Base-by-base conservation (phyloP, 2,797 vertebrate genomes). In the Enteromius radiatus region DNA sequence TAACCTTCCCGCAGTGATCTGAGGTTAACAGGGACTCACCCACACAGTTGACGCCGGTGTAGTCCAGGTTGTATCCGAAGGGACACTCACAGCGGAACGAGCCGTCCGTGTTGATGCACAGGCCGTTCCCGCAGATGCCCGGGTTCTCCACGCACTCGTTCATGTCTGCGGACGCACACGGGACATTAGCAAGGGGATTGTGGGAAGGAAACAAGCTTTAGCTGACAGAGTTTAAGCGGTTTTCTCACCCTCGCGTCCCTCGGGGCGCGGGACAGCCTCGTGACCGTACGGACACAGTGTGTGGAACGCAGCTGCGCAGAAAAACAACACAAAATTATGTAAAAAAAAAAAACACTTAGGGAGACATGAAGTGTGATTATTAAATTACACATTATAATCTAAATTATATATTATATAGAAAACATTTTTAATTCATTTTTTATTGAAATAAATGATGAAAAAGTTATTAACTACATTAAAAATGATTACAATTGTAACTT, bases 21-120 rank as follows among this genome's bases (percentile, higher is more conserved):
- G 1, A 28, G 12, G 38, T 1, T 8, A 41, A 9, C 38, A 2
- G n/a, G n/a, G 54, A 76, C 97, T 96, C 84, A 99, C 97, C 98
- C 74, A 97, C 90, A 17, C 97, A 99, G 91, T 96, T 95, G 89
- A 97, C 90, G 68, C 97, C 96, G 0, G 96, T 96, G 92, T 95
- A 97, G 92, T 98, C 97, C 90, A 98, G 92, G 91, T 96, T 97
- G 91, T 97, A 99, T 5, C 98, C 97, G 0, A 97, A 97, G 78
- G 97, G 96, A 84, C 97, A 99, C 92, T 99, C 96, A 10, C 98
- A 99, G 89, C 97, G 96, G 94, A 97, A 99, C 0, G 98, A 98
- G 12, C 97, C 96, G 0, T 98, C 97, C 0, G 97, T 98, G 92
- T 99, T 98, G 87, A 99, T 96, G 86, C 97, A 98, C 31, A 94